A percentile compares a stretch with the other conserved stretches of the same genome.
phyloP scores from a whole-genome alignment of 2,888 invertebrate genomes.

The Alcis repandata region DNA sequence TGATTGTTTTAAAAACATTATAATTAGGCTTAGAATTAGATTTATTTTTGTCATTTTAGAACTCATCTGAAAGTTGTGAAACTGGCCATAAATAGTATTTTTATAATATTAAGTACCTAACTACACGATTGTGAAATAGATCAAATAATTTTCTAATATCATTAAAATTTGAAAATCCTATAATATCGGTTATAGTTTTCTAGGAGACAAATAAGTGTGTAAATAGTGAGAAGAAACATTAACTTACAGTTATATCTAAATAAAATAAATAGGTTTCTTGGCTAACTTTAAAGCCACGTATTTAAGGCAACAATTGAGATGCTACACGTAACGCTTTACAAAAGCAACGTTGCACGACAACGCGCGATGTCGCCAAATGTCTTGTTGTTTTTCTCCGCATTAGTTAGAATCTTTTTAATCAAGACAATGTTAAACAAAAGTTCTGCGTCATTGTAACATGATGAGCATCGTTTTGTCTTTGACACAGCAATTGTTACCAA shows the following conservation, averaged over 20 bases:
- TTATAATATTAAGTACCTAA: conserved; percentile 70
- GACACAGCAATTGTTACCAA: too few relatives aligned
- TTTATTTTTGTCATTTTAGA: not conserved
- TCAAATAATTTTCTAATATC: conserved; percentile 63
- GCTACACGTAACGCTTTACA: too few relatives aligned
- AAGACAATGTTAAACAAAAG: too few relatives aligned
- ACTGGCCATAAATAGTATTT: conserved; percentile 51
- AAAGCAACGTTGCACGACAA: too few relatives aligned
- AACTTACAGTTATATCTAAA: conserved; percentile 43
- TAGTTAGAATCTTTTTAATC: too few relatives aligned
- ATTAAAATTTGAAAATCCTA: conserved; percentile 56
- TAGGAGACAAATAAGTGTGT: conserved; percentile 46
- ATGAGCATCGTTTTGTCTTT: too few relatives aligned
- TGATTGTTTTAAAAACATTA: not conserved
- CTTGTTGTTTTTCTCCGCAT: too few relatives aligned
- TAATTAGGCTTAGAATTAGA: not conserved
- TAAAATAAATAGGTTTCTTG: conserved; percentile 22
- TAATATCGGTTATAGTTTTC: conserved; percentile 56
- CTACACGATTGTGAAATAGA: conserved; percentile 72
- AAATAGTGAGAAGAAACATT: conserved; percentile 38
- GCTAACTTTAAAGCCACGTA: too few relatives aligned
- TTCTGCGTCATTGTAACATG: too few relatives aligned
- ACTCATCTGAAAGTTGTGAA: conserved; percentile 32
- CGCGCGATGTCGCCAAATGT: too few relatives aligned
- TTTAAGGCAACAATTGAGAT: too few relatives aligned